Base-by-base conservation (phyloP, 1,140 invertebrate species). In the Zeugodacus cucurbitae region DNA sequence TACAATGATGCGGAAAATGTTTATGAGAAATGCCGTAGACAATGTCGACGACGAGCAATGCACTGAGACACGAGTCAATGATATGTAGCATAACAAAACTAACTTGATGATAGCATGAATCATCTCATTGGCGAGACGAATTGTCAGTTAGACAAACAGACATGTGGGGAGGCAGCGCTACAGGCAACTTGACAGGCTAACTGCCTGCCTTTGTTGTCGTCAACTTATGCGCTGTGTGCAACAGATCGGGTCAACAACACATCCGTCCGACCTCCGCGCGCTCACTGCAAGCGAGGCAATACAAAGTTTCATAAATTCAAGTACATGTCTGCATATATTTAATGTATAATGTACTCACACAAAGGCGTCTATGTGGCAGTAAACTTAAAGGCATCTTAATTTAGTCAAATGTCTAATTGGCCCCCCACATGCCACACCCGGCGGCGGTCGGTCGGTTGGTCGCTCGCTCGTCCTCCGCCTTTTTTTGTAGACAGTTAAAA, bases 21-120 rank as follows among this genome's bases (percentile, higher is more conserved):
- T 70, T 62, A 8, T 87, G 87, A 87, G 87, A 87, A 87, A 87
- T 67, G 5, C n/a, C 58, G 26, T 70, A 48, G 44, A 87, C 86
- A 87, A 48, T 87, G 87, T 64, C 37, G 62, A 70, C 37, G 62
- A 70, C 59, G 67, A 17, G 54, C 57, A 32, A n/a, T 7, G 34
- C 74, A 41, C 10, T 70, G 87, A 37, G 87, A 37, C 87, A 87
- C 87, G 87, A 87, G 87, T 70, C 87, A 70, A 67, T 14, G 87
- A 58, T 64, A 87, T 87, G 41, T 26, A 54, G 44, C 74, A 82
- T 82, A 48, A 41, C 11, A 70, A 29, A 74, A 20, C 17, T 37
- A 22, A 74, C 14, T 74, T 41, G 74, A 14, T 82, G 74, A 82
- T 74, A 74, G 37, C 70, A 74, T 44, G 74, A 44, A 82, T 82